A percentile compares a stretch with the other conserved stretches of the same genome.
These are phyloP conservation scores for Apeira syringaria DNA, from an alignment of 2,888 invertebrate genomes.

Conservation along the genomic window DNA sequence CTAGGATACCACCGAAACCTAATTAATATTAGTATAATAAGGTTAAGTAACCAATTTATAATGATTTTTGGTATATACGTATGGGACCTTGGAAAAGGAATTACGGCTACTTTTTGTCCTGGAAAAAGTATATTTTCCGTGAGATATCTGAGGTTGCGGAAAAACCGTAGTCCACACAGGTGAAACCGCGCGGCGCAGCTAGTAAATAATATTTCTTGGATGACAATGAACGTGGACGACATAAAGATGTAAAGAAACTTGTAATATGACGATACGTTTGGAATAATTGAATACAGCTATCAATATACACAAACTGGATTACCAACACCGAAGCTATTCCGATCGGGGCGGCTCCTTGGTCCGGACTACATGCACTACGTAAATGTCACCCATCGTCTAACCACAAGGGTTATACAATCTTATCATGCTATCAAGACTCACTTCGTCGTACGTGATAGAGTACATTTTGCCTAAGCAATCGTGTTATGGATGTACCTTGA, in stretches of 20 bases:
- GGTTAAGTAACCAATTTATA: too few relatives aligned
- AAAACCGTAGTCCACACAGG: too few relatives aligned
- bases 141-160: too few relatives aligned
- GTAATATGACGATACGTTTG: constrained; percentile 5
- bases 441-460: constrained; percentile 34
- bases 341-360: constrained; percentile 41
- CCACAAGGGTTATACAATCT: constrained; percentile 44
- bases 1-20: too few relatives aligned
- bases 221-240: constrained; percentile 13
- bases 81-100: too few relatives aligned
- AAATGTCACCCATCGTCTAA: constrained; percentile 53
- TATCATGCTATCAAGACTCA: constrained; percentile 14
- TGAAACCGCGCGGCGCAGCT: too few relatives aligned
- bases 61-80: too few relatives aligned
- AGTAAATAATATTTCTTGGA: constrained; percentile 16
- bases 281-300: constrained; percentile 16
- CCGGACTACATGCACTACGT: constrained; percentile 47
- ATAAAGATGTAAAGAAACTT: constrained; percentile 12
- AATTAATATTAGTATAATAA: too few relatives aligned
- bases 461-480: constrained; percentile 25
- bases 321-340: constrained; percentile 38
- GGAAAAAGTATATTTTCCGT: too few relatives aligned
- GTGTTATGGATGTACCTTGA: constrained; percentile 40
- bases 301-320: constrained; percentile 23
- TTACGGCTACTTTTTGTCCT: too few relatives aligned